Conservation (phyloP, 37 sponge, comb jelly and placozoan species). For the Dysidea cf. avara region DNA sequence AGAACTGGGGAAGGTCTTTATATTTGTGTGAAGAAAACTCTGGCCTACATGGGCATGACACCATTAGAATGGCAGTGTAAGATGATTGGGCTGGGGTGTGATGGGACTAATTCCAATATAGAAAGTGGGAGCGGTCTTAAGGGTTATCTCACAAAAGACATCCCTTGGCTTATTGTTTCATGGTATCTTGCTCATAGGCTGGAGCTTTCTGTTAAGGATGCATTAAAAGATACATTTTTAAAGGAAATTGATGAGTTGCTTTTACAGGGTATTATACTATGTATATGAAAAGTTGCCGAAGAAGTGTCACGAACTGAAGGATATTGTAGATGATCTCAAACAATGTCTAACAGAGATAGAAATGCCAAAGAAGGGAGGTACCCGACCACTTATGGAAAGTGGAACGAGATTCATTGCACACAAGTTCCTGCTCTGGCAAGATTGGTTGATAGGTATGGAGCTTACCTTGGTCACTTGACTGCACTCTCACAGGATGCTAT, state of each 20-base stretch:
- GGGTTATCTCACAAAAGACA: slow-evolving; percentile 20
- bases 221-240: too few species aligned
- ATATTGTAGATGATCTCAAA: too few species aligned
- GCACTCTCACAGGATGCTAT: slow-evolving; percentile 24
- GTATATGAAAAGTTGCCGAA: slow-evolving; percentile 49
- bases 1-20: slow-evolving; percentile 27
- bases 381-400: slow-evolving; percentile 28
- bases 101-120: slow-evolving; percentile 50
- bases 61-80: slow-evolving; percentile 46
- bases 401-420: slow-evolving; percentile 56
- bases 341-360: too few species aligned
- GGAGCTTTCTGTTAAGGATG: too few species aligned
- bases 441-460: too few species aligned
- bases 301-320: too few species aligned
- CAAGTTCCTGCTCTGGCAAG: slow-evolving; percentile 48
- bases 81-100: slow-evolving; percentile 47
- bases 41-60: slow-evolving; percentile 1
- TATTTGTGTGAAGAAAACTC: slow-evolving; percentile 3
- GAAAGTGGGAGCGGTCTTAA: slow-evolving; percentile 26
- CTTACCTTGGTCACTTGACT: slow-evolving; percentile 26
- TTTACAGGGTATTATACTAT: slow-evolving; percentile 23
- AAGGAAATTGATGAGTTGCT: too few species aligned
- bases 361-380: slow-evolving; percentile 9
- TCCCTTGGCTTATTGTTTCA: too few species aligned
- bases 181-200: too few species aligned